A percentile compares a stretch with the other conserved stretches of the same genome.
Conservation (phyloP, 2,888 invertebrate species). For the Yponomeuta cagnagella region DNA sequence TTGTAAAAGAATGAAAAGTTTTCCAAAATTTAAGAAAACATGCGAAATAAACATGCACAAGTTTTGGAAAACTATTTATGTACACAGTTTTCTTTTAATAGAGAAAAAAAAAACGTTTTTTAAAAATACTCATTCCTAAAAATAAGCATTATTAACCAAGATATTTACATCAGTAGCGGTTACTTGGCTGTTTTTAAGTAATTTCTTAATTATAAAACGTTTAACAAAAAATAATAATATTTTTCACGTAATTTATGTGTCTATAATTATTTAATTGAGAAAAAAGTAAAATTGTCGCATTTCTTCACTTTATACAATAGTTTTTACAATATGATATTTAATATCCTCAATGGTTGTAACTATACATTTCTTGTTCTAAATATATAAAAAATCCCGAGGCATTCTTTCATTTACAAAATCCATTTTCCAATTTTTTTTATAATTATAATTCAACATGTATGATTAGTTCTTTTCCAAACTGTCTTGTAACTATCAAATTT, state of each 20-base stretch:
- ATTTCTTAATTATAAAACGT: slow-evolving; percentile 40
- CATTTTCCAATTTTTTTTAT: background rate
- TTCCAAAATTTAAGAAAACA: slow-evolving; percentile 38
- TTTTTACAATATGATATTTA: slow-evolving; percentile 77
- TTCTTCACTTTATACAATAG: slow-evolving; percentile 77
- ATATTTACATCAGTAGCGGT: slow-evolving; percentile 71
- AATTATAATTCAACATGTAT: background rate
- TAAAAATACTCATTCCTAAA: slow-evolving; percentile 72
- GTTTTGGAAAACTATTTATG: slow-evolving; percentile 47
- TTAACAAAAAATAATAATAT: slow-evolving; percentile 44
- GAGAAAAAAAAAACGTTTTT: slow-evolving; percentile 42
- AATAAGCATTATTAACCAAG: slow-evolving; percentile 68
- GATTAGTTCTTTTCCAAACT: too few relatives aligned
- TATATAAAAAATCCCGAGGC: slow-evolving; percentile 64
- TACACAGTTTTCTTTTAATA: slow-evolving; percentile 53
- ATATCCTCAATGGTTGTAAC: slow-evolving; percentile 78
- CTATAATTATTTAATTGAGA: slow-evolving; percentile 70
- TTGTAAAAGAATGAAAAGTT: slow-evolving; percentile 30
- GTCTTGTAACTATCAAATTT: too few relatives aligned
- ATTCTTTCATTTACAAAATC: slow-evolving; percentile 30
- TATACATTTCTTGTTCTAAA: slow-evolving; percentile 78
- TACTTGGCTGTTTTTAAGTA: slow-evolving; percentile 72
- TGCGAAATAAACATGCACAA: background rate
- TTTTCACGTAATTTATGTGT: slow-evolving; percentile 74
- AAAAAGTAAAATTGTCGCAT: slow-evolving; percentile 64